Conservation (phyloP, 2,888 invertebrate species). For the Steinernema carpocapsae region DNA sequence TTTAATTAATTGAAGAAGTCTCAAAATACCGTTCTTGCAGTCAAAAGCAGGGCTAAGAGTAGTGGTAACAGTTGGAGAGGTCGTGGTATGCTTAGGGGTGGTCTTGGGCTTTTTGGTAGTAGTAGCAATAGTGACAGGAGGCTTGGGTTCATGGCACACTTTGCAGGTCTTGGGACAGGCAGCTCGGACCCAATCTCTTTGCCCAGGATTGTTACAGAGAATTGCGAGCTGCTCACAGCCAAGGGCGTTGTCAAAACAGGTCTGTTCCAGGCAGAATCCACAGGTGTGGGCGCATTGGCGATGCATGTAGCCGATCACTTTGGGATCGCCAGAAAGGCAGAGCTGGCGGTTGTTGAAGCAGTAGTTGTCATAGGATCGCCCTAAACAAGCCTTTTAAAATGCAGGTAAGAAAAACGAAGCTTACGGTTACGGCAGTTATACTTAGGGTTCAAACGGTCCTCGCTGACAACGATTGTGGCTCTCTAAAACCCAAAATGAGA, state of each 20-base stretch:
- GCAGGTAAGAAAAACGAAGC: neutral
- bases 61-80: too few species aligned
- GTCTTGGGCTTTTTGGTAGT: too few species aligned
- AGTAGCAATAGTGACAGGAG: neutral
- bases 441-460: neutral
- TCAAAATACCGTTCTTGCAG: too few species aligned
- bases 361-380: neutral
- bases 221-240: conserved; percentile 34
- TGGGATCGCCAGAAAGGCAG: neutral
- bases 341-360: neutral
- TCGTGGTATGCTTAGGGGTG: too few species aligned
- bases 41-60: too few species aligned
- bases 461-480: too few species aligned
- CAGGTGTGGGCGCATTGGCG: conserved; percentile 40
- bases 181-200: neutral
- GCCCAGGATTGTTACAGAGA: conserved; percentile 15
- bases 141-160: neutral
- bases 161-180: conserved; percentile 5
- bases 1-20: too few species aligned
- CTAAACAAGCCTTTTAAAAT: neutral
- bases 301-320: conserved; percentile 6
- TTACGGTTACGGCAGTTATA: conserved; percentile 4
- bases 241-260: conserved; percentile 38
- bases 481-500: too few species aligned
- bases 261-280: conserved; percentile 39